Percentiles rank a stretch among this genome's conserved stretches.
Evolutionary conservation across 2,113 vertebrate genomes (phyloP).

Genomic region (Hydrolagus affinis): DNA sequence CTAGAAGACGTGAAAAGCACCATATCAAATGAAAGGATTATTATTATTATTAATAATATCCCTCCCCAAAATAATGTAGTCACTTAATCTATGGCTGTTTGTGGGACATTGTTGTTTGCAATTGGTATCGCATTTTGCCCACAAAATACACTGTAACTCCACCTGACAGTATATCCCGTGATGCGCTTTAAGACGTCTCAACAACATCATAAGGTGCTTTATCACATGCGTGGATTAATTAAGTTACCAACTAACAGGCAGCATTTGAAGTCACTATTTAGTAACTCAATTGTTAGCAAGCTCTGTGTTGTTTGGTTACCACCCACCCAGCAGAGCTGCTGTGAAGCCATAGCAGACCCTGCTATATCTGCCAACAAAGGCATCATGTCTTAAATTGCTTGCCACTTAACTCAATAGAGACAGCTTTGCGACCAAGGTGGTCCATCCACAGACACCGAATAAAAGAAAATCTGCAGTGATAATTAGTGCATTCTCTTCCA

Average conservation of each 20-base stretch:
- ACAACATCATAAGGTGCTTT: too few species aligned
- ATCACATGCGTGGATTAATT: too few species aligned
- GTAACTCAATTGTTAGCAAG: neutral
- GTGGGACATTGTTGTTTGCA: too few species aligned
- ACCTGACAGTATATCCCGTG: too few species aligned
- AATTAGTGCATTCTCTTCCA: neutral
- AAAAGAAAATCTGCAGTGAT: neutral
- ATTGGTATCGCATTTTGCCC: too few species aligned
- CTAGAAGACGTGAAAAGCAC: too few species aligned
- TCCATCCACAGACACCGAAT: neutral
- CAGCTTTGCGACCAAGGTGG: conserved; percentile 22
- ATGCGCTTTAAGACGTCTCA: too few species aligned
- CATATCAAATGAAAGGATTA: too few species aligned
- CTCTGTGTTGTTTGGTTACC: conserved; percentile 22
- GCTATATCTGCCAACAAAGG: conserved; percentile 7
- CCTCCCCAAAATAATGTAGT: too few species aligned
- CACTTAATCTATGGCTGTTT: too few species aligned
- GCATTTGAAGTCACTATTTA: conserved; percentile 12
- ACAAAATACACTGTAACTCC: too few species aligned
- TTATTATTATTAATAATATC: too few species aligned
- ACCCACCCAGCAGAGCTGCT: conserved; percentile 6
- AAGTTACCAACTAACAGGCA: neutral
- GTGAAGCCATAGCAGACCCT: conserved; percentile 21
- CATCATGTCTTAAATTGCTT: conserved; percentile 23
- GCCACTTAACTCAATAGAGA: conserved; percentile 23